Evolutionary conservation across 2,888 invertebrate genomes (phyloP), one percentile per base, ranked within the genome.

Genomic region (Drosophila dives): DNA sequence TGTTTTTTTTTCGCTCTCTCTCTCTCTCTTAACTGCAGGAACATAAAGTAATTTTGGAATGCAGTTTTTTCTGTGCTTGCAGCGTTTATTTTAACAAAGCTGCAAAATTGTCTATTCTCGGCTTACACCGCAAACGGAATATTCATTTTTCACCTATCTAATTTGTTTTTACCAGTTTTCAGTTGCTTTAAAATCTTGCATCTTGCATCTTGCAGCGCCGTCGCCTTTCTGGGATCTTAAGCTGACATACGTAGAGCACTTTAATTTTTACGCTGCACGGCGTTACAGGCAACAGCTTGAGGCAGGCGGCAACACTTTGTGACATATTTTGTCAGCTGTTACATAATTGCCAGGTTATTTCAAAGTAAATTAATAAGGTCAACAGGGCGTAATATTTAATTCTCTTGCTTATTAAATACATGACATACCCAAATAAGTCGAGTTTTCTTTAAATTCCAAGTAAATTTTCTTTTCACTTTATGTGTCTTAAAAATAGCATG

Each of bases 341-440:
- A 75, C 80, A 75, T 61, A 66, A 81, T 62, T 77, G 65, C 55
- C 63, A 45, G 26, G 64, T 61, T 33, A 51, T 42, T 58, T 60
- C 64, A 67, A 83, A 80, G 71, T 75, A 75, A 81, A 80, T 81
- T 83, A 83, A 83, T 83, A 80, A 75, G 64, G 64, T 56, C 81
- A 82, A 62, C 45, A 42, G 50, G 67, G 15, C 15, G 23, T 29
- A 38, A 26, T 32, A 50, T 29, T 15, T 15, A 12, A 48, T 11
- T 55, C 62, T 58, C n/a, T n/a, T 29, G 34, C 33, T 11, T 11
- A 40, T 72, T 53, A 54, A 73, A 50, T 53, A 15, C 23, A 11
- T 10, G 20, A 4, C 20, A 20, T 17, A 17, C 12, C 10, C 20
- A 54, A 32, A 32, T 7, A 33, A 33, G 32, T 38, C 12, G 6